A percentile compares a stretch with the other conserved stretches of the same genome.
phyloP scores from a whole-genome alignment of 2,797 vertebrate species.

The Scolopax rusticola region DNA sequence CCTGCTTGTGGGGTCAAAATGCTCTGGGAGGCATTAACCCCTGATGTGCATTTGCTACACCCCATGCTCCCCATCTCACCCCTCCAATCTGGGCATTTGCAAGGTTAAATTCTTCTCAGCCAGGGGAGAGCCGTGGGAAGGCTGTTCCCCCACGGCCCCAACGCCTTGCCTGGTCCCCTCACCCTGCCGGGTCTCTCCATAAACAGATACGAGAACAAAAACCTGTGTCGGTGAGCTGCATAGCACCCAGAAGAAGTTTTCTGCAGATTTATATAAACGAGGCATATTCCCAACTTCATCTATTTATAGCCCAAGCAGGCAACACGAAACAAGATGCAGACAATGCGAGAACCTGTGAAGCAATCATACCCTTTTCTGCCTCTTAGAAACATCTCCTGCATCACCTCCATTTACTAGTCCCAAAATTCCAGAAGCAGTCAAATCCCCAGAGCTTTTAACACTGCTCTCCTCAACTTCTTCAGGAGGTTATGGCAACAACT shows the following conservation, averaged over 20 bases:
- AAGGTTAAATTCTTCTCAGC: background rate
- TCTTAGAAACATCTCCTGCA: background rate
- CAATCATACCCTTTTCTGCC: background rate
- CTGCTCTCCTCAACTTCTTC: background rate
- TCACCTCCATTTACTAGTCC: background rate
- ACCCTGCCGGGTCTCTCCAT: background rate
- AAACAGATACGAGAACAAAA: background rate
- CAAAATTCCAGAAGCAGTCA: background rate
- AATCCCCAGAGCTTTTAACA: background rate
- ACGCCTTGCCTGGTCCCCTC: rapidly evolving
- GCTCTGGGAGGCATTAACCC: background rate
- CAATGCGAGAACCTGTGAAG: background rate
- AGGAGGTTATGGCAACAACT: background rate
- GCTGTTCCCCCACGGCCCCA: rapidly evolving
- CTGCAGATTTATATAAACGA: background rate
- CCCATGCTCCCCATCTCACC: rapidly evolving
- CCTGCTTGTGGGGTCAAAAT: background rate
- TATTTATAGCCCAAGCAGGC: background rate
- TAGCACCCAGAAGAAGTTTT: background rate
- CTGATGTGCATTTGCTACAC: background rate
- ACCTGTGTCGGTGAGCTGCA: background rate
- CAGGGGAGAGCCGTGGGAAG: rapidly evolving
- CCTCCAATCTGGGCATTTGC: background rate
- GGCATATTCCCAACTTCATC: background rate
- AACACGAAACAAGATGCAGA: background rate